These are phyloP conservation scores for Nesospiza acunhae DNA, from an alignment of 2,113 vertebrate genomes.

Conservation along the genomic window DNA sequence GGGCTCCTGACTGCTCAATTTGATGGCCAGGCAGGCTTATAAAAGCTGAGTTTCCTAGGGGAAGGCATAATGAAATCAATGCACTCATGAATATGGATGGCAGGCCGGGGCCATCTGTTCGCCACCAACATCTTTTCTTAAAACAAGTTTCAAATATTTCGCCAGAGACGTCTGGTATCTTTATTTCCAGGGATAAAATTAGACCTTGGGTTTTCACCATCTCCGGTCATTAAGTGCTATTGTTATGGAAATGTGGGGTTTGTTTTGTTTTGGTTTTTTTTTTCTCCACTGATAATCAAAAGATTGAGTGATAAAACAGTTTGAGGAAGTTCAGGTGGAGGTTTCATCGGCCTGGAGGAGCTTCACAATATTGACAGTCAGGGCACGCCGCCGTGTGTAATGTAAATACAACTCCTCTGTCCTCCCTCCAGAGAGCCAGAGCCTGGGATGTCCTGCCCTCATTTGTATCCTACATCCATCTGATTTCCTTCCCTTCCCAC, in stretches of 20 bases:
- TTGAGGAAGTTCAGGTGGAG: slow-evolving; percentile 26
- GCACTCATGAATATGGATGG: slow-evolving; percentile 78
- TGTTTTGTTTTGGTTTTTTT: background rate
- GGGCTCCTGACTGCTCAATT: slow-evolving; percentile 74
- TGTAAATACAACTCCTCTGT: background rate
- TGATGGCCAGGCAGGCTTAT: slow-evolving; percentile 69
- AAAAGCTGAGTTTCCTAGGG: slow-evolving; percentile 73
- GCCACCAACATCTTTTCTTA: slow-evolving; percentile 62
- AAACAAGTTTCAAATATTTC: slow-evolving; percentile 49
- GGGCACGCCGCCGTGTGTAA: background rate
- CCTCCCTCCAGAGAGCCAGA: background rate
- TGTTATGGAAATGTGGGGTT: background rate
- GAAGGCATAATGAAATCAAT: slow-evolving; percentile 71
- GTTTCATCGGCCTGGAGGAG: background rate
- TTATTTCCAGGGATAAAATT: slow-evolving; percentile 3
- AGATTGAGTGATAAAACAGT: background rate
- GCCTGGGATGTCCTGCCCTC: background rate
- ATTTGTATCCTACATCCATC: background rate
- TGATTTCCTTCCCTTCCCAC: background rate
- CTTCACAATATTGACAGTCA: slow-evolving; percentile 3
- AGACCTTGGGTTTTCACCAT: slow-evolving; percentile 27
- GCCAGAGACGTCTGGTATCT: background rate
- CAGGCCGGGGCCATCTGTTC: slow-evolving; percentile 72
- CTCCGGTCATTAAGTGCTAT: background rate
- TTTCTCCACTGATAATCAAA: background rate